These are phyloP conservation scores for Conopomorpha cramerella DNA, from an alignment of 1,140 invertebrate species.

Conservation along the genomic window DNA sequence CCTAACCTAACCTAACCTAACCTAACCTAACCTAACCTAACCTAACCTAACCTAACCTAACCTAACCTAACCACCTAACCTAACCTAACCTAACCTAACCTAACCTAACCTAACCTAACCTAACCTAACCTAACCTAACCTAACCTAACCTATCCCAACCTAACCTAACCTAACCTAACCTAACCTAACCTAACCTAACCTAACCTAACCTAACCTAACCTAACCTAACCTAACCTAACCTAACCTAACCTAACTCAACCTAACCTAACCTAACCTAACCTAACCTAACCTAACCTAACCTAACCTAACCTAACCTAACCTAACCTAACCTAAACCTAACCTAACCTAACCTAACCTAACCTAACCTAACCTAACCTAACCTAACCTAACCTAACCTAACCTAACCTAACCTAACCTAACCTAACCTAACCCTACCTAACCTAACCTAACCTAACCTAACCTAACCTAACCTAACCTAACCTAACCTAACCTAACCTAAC, in stretches of 20 bases:
- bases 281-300: constrained; percentile 18
- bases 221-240: constrained; percentile 12
- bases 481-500: not conserved
- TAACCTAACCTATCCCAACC: constrained; percentile 15
- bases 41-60: constrained; percentile 17
- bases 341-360: constrained; percentile 16
- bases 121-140: constrained; percentile 19
- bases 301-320: constrained; percentile 14
- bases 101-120: constrained; percentile 16
- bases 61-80: constrained; percentile 20
- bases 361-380: constrained; percentile 14
- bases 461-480: constrained; percentile 3
- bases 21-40: constrained; percentile 20
- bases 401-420: constrained; percentile 4
- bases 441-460: constrained; percentile 3
- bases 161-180: constrained; percentile 12
- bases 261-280: constrained; percentile 13
- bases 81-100: constrained; percentile 20
- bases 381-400: constrained; percentile 15
- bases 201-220: constrained; percentile 23
- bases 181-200: constrained; percentile 6
- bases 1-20: constrained; percentile 15
- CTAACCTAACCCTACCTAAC: constrained; percentile 2
- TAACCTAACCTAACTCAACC: constrained; percentile 7
- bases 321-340: constrained; percentile 17